phyloP scores from a whole-genome alignment of 1,140 invertebrate species.

The Scaptodrosophila lebanonensis region DNA sequence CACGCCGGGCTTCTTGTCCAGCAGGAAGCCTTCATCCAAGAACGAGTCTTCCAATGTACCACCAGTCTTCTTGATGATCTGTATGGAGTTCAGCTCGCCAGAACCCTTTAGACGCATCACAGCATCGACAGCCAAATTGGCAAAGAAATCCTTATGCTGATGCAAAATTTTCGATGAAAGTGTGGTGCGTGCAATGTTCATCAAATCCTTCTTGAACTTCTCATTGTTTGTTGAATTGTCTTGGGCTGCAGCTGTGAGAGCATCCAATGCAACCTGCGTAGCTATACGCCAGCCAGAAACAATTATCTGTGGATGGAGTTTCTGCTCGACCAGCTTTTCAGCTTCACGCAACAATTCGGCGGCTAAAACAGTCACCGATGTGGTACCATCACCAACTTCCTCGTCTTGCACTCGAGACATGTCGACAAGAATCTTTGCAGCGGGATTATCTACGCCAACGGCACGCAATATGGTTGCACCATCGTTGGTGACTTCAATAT shows the following conservation, averaged over 20 bases:
- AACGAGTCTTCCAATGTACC: constrained; percentile 96
- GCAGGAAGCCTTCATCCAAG: constrained; percentile 97
- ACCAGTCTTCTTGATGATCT: constrained; percentile 98
- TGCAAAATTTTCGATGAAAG: constrained; percentile 98
- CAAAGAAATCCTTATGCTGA: constrained; percentile 98
- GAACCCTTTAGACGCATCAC: constrained; percentile 96
- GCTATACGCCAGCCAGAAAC: constrained; percentile 96
- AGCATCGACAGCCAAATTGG: constrained; percentile 96
- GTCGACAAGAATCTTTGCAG: constrained; percentile 98
- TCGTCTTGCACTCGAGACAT: constrained; percentile 99
- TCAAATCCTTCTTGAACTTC: constrained; percentile 90
- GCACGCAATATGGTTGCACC: constrained; percentile 98
- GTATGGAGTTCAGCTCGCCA: constrained; percentile 96
- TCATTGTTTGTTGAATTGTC: constrained; percentile 90
- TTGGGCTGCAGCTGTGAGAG: constrained; percentile 86
- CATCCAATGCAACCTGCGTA: constrained; percentile 87
- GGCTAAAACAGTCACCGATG: constrained; percentile 98
- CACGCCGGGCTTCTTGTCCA: constrained; percentile 96
- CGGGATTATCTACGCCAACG: constrained; percentile 98
- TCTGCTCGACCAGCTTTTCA: constrained; percentile 94
- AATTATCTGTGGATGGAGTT: constrained; percentile 99
- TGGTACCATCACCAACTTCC: constrained; percentile 99
- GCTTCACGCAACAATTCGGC: constrained; percentile 97
- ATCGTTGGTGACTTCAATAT: constrained; percentile 98
- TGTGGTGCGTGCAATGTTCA: constrained; percentile 98